These are phyloP conservation scores for Schrankia costaestrigalis DNA, from an alignment of 2,888 invertebrate species.

Conservation along the genomic window DNA sequence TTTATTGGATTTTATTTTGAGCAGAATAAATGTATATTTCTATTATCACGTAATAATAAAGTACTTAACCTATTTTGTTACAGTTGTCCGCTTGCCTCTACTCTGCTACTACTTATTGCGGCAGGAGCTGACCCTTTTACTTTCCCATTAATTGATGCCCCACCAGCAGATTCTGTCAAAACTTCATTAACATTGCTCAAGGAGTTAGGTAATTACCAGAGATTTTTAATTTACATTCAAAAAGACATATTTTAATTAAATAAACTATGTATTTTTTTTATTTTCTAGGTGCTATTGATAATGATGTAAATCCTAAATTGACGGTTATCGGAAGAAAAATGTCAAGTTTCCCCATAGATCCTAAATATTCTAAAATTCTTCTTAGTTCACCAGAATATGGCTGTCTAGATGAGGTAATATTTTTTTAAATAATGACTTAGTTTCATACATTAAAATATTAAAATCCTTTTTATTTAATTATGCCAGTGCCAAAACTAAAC, in stretches of 20 bases:
- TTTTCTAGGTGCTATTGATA: slow-evolving; percentile 83
- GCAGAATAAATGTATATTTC: no score
- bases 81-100: slow-evolving; percentile 83
- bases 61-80: slow-evolving; percentile 7
- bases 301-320: slow-evolving; percentile 80
- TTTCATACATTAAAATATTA: not conserved
- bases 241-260: not conserved
- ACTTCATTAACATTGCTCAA: slow-evolving; percentile 84
- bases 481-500: no score
- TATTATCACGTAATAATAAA: not conserved
- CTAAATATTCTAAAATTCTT: slow-evolving; percentile 90
- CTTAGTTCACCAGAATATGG: slow-evolving; percentile 87
- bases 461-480: no score
- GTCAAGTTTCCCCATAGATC: slow-evolving; percentile 95
- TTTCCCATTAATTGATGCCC: slow-evolving; percentile 96
- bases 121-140: slow-evolving; percentile 89
- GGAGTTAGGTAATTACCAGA: slow-evolving; percentile 74
- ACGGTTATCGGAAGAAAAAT: slow-evolving; percentile 91
- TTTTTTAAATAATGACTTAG: not conserved
- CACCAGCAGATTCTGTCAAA: slow-evolving; percentile 85
- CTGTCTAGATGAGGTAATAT: slow-evolving; percentile 86
- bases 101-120: slow-evolving; percentile 90
- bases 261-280: not conserved
- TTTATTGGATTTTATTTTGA: no score
- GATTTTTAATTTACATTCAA: not conserved